phyloP scores from a whole-genome alignment of 2,888 invertebrate species.

The Melanostoma mellinum region DNA sequence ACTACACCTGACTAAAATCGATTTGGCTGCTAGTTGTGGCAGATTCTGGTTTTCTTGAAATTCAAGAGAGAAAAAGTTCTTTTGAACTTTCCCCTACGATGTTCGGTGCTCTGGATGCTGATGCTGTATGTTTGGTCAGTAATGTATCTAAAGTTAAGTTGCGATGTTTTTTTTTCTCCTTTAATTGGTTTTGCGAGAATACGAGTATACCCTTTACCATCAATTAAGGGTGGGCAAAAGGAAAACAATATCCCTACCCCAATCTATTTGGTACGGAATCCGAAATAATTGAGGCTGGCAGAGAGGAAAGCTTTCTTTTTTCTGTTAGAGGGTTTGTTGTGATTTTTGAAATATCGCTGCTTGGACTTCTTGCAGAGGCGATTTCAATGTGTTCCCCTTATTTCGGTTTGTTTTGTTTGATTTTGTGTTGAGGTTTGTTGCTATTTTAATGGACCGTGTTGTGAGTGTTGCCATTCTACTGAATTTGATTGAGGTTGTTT shows the following conservation, averaged over 20 bases:
- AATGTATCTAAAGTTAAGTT: conserved; percentile 60
- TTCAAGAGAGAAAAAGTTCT: conserved; percentile 27
- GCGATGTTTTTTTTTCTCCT: neutral
- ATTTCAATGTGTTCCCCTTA: neutral
- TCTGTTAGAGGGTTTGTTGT: conserved; percentile 29
- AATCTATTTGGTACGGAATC: conserved; percentile 33
- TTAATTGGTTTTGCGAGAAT: neutral
- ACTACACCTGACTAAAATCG: conserved; percentile 73
- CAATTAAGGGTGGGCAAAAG: neutral
- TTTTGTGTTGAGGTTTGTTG: neutral
- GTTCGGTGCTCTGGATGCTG: conserved; percentile 58
- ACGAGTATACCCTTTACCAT: too few relatives aligned
- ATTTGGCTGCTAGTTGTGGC: conserved; percentile 60
- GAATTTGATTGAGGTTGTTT: too few relatives aligned
- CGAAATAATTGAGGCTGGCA: conserved; percentile 18
- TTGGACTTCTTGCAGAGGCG: neutral
- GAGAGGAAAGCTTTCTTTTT: conserved; percentile 22
- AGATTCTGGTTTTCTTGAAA: conserved; percentile 32
- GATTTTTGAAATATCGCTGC: conserved; percentile 3
- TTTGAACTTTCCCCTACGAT: conserved; percentile 11
- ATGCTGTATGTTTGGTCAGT: conserved; percentile 68
- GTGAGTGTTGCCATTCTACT: too few relatives aligned
- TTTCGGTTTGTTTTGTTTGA: neutral
- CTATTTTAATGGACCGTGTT: conserved; percentile 3
- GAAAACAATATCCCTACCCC: conserved; percentile 36